Base-by-base conservation (phyloP, 2,113 vertebrate genomes). In the Naja naja region DNA sequence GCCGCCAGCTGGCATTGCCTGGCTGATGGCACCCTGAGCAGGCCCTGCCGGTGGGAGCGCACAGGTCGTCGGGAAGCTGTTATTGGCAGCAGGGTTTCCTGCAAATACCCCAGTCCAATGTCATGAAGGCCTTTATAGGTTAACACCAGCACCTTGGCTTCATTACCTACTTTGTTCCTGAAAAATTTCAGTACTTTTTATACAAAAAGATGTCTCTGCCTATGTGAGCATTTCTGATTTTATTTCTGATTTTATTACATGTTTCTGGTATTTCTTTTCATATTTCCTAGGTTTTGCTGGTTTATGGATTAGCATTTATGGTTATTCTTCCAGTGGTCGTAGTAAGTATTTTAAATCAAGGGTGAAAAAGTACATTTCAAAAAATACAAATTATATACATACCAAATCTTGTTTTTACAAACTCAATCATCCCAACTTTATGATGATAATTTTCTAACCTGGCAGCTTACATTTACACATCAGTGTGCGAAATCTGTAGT, bases 251-350 rank as follows among this genome's bases (percentile, higher is more conserved):
- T 90, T n/a, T 23, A 5, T 0, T 60, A 47, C 47, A 90, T 53
- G 18, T 91, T 89, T 89, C n/a, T 74, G 34, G 81, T 91, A 8
- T 94, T 45, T 69, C 81, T 94, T 90, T 94, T 90, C 39, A 5
- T 52, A 1, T 92, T 55, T 93, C 88, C 4, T 94, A 99, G 99
- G 99, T 99, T 95, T 98, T 99, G 95, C 97, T 99, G 95, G 99
- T 99, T 0, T 99, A 99, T 14, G 99, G 98, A 86, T 97, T 99
- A 93, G 99, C 99, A n/a, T 99, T 99, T 91, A 99, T 99, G 99
- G 99, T 99, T 96, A 99, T 99, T 95, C 99, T 99, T 95, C 99
- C 99, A 55, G 98, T 99, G 92, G 99, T 99, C 91, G 99, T 99
- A 98, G 99, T 99, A 97, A 98, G 98, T 97, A 94, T 30, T 58